These are phyloP conservation scores for Troides oblongomaculatus DNA, from an alignment of 2,888 invertebrate genomes.

Conservation along the genomic window DNA sequence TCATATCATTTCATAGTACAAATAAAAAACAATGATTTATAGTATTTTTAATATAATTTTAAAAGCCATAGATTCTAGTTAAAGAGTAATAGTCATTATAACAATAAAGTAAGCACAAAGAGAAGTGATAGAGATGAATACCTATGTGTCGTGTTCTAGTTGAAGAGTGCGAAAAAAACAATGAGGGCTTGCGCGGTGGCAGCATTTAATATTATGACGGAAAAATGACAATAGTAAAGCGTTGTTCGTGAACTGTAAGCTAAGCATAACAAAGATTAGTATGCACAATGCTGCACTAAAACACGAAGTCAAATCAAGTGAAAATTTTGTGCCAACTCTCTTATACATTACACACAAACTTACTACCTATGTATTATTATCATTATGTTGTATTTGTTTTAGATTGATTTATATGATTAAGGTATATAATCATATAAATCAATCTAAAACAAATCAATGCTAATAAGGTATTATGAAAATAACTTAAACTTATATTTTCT, in stretches of 20 bases:
- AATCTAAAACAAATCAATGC: too few species aligned
- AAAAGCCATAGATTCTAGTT: background rate
- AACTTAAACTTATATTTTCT: too few species aligned
- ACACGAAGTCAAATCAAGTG: background rate
- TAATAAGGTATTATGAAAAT: too few species aligned
- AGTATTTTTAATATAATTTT: background rate
- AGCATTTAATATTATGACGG: slow-evolving; percentile 24
- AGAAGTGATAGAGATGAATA: slow-evolving; percentile 20
- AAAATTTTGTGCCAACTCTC: background rate
- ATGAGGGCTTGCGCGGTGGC: slow-evolving; percentile 23
- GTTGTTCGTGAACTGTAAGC: slow-evolving; percentile 19
- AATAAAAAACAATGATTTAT: too few species aligned
- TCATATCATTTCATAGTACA: too few species aligned
- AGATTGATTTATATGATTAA: too few species aligned
- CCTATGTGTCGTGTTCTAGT: slow-evolving; percentile 19
- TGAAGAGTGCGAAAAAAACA: slow-evolving; percentile 24
- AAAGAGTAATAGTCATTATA: slow-evolving; percentile 8
- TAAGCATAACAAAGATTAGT: slow-evolving; percentile 24
- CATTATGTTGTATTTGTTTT: background rate
- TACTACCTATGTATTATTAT: background rate
- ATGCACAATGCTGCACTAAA: slow-evolving; percentile 3
- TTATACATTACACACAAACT: background rate
- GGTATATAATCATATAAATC: too few species aligned
- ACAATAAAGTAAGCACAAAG: slow-evolving; percentile 6
- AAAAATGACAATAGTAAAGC: slow-evolving; percentile 27